A percentile compares a stretch with the other conserved stretches of the same genome.
Evolutionary conservation across 1,140 invertebrate species (phyloP).

Genomic region (Danaus plexippus): DNA sequence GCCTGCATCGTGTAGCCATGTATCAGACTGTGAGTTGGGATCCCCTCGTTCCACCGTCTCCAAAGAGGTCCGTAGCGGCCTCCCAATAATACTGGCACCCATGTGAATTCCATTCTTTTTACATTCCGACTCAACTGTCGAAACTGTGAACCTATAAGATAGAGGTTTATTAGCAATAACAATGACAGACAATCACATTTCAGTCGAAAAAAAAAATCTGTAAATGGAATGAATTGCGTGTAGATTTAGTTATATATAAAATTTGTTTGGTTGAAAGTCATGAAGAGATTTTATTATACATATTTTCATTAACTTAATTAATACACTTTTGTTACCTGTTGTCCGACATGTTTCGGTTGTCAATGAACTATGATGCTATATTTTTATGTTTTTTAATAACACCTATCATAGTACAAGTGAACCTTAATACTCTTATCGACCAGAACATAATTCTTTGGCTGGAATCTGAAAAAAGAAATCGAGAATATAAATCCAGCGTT

Average conservation of each 20-base stretch:
- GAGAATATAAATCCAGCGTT: too few relatives aligned
- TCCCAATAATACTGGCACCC: slow-evolving; percentile 57
- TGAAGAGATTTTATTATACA: neutral
- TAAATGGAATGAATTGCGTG: neutral
- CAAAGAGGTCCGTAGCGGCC: slow-evolving; percentile 43
- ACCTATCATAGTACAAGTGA: slow-evolving; percentile 23
- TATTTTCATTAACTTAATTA: neutral
- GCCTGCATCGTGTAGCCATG: slow-evolving; percentile 57
- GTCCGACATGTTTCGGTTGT: slow-evolving; percentile 34
- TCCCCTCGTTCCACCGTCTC: slow-evolving; percentile 47
- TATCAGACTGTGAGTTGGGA: slow-evolving; percentile 36
- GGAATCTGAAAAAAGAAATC: slow-evolving; percentile 28
- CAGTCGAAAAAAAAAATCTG: neutral
- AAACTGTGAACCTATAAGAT: slow-evolving; percentile 45
- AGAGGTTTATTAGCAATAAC: slow-evolving; percentile 1
- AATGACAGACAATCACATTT: neutral
- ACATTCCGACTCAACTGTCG: slow-evolving; percentile 41
- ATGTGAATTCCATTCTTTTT: slow-evolving; percentile 65
- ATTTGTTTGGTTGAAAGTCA: neutral
- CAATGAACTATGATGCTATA: too few relatives aligned
- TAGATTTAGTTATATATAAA: too few relatives aligned
- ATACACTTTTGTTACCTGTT: slow-evolving; percentile 36
- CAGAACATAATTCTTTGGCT: slow-evolving; percentile 40
- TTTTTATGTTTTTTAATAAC: slow-evolving; percentile 12
- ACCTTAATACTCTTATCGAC: slow-evolving; percentile 23